Evolutionary conservation across 2,797 vertebrate species (phyloP).

Genomic region (Menidia menidia): DNA sequence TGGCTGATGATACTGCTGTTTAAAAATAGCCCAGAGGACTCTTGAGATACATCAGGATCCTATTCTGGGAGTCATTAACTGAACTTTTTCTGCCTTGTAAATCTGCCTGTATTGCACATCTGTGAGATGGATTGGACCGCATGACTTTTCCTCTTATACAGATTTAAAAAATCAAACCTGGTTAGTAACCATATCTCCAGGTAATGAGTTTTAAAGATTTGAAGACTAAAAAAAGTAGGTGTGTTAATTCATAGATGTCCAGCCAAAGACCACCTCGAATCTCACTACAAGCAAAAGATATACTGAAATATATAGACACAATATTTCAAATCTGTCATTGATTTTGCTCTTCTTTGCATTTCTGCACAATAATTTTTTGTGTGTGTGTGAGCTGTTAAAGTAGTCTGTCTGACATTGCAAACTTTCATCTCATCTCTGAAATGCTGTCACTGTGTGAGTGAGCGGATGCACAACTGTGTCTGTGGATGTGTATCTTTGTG

Average conservation of each 20-base stretch:
- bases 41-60: conserved; percentile 19
- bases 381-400: conserved; percentile 46
- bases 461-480: conserved; percentile 44
- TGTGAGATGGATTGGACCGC: conserved; percentile 43
- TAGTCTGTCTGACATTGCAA: conserved; percentile 70
- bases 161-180: conserved; percentile 51
- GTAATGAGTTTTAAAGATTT: conserved; percentile 67
- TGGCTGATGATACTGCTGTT: conserved; percentile 16
- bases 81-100: conserved; percentile 34
- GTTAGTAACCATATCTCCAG: conserved; percentile 46
- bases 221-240: conserved; percentile 44
- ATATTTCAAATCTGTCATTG: conserved; percentile 52
- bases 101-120: conserved; percentile 46
- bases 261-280: conserved; percentile 51
- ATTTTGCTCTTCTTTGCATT: conserved; percentile 46
- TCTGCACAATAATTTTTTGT: conserved; percentile 16
- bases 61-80: conserved; percentile 31
- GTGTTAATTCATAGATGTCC: conserved; percentile 55
- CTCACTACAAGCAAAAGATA: conserved; percentile 39
- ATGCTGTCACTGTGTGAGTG: conserved; percentile 56
- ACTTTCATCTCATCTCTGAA: conserved; percentile 67
- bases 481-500: conserved; percentile 37
- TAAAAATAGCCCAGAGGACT: conserved; percentile 47
- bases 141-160: conserved; percentile 34
- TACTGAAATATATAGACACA: conserved; percentile 62